A percentile compares a stretch with the other conserved stretches of the same genome.
Conservation (phyloP, 2,888 invertebrate genomes). For the Dolichomitus sp. region DNA sequence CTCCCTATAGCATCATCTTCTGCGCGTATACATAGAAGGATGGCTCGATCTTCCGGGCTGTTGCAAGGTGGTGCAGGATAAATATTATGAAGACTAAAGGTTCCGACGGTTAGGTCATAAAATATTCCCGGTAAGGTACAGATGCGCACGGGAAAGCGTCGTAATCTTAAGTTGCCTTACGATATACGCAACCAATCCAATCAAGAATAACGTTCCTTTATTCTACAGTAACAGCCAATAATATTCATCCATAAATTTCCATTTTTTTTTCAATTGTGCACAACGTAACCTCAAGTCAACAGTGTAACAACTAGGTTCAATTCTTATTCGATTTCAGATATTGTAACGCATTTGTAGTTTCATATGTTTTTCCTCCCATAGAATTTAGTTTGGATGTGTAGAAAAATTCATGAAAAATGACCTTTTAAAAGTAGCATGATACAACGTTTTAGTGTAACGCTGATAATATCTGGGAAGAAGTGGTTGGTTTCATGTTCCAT, state of each 20-base stretch:
- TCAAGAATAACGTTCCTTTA: conserved; percentile 16
- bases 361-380: too few species aligned
- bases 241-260: conserved; percentile 5
- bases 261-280: not conserved
- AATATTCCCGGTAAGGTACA: conserved; percentile 73
- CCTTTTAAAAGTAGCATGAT: not conserved
- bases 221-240: not conserved
- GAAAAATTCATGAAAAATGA: not conserved
- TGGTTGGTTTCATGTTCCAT: not conserved
- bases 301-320: not conserved
- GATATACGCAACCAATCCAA: conserved; percentile 7
- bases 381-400: not conserved
- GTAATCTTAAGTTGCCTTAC: conserved; percentile 1
- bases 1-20: conserved; percentile 57
- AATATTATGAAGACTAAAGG: conserved; percentile 84
- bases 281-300: not conserved
- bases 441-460: not conserved
- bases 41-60: conserved; percentile 15
- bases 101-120: conserved; percentile 74
- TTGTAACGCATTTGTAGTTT: too few species aligned
- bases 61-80: conserved; percentile 73
- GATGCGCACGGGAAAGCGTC: not conserved
- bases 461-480: not conserved
- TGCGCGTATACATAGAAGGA: not conserved
- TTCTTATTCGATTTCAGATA: not conserved